Evolutionary conservation across 2,113 vertebrate species (phyloP).

Genomic region (Patagioenas fasciata): DNA sequence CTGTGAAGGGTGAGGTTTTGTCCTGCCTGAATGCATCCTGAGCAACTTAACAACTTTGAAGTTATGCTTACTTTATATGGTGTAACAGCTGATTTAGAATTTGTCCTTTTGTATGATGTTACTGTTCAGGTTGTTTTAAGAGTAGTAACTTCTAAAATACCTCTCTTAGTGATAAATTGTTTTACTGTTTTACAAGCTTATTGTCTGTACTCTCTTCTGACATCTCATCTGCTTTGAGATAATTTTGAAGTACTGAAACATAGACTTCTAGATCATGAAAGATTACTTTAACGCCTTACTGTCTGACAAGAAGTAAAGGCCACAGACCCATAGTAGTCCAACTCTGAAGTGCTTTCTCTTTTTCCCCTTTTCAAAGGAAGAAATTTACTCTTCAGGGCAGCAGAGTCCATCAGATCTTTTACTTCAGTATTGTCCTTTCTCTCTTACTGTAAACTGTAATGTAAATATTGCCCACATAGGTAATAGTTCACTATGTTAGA

Average conservation of each 20-base stretch:
- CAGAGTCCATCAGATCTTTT: not conserved
- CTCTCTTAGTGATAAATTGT: not conserved
- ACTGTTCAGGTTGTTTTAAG: not conserved
- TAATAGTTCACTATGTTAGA: not conserved
- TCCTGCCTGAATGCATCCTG: not conserved
- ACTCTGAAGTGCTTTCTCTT: not conserved
- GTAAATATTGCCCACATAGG: not conserved
- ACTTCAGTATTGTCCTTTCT: not conserved
- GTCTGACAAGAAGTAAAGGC: conserved; percentile 12
- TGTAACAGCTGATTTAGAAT: not conserved
- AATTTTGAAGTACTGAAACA: not conserved
- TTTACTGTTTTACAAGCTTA: not conserved
- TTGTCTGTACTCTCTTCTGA: not conserved
- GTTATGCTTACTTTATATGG: not conserved
- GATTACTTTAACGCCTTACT: not conserved
- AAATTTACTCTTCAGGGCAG: not conserved
- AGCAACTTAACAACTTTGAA: not conserved
- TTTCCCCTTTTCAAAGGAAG: not conserved
- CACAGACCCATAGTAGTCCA: not conserved
- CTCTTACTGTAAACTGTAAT: not conserved
- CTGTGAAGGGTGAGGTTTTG: not conserved
- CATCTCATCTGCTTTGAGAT: not conserved
- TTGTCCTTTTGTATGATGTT: not conserved
- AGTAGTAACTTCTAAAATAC: not conserved
- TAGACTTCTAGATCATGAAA: not conserved